Conservation (phyloP, 1,140 invertebrate species). For the Microplitis mediator region DNA sequence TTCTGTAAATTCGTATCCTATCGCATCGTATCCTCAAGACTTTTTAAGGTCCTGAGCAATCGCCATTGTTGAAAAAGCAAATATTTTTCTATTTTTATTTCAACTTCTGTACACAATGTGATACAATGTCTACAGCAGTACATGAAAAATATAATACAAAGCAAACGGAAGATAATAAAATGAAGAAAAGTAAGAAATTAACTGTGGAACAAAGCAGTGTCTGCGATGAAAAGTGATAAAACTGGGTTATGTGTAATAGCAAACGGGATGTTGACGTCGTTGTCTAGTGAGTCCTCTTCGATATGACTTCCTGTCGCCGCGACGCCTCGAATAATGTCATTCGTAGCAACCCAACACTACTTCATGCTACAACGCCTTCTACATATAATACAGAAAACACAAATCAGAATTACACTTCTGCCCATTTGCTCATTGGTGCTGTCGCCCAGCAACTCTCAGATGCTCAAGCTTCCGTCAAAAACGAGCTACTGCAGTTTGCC, state of each 20-base stretch:
- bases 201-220: background rate
- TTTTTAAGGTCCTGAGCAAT: too few species aligned
- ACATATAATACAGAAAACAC: background rate
- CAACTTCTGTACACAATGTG: too few species aligned
- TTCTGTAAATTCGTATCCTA: too few species aligned
- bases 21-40: too few species aligned
- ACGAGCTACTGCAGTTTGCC: too few species aligned
- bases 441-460: background rate
- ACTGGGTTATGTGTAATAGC: background rate
- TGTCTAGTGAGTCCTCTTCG: background rate
- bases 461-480: too few species aligned
- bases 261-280: background rate
- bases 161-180: background rate
- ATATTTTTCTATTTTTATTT: too few species aligned
- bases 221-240: background rate
- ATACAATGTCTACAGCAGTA: background rate
- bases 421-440: background rate
- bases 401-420: too few species aligned
- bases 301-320: conserved; percentile 29
- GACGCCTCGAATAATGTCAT: background rate
- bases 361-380: background rate
- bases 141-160: background rate
- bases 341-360: background rate
- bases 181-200: background rate
- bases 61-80: too few species aligned